phyloP scores from a whole-genome alignment of 2,888 invertebrate species.

The Drosophila dives region DNA sequence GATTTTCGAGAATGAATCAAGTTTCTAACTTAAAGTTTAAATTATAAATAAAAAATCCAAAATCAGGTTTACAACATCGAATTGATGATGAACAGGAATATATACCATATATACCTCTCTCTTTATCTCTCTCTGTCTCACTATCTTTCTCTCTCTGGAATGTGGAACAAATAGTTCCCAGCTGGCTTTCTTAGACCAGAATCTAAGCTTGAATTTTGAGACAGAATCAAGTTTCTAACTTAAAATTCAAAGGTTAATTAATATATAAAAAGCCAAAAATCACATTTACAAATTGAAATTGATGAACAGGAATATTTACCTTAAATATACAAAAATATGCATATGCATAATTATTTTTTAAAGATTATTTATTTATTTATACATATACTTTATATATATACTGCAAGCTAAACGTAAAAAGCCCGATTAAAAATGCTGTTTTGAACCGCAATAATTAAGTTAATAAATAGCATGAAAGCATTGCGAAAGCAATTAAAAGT shows the following conservation, averaged over 20 bases:
- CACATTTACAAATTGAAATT: background rate
- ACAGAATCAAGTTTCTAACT: background rate
- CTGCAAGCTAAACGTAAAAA: too few species aligned
- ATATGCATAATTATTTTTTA: background rate
- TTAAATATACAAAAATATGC: background rate
- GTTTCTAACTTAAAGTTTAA: too few species aligned
- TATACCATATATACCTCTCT: background rate
- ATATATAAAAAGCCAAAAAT: background rate
- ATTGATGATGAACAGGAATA: too few species aligned
- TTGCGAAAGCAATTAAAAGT: slow-evolving; percentile 27
- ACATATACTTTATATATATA: too few species aligned
- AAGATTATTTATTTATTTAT: background rate
- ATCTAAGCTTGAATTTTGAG: background rate
- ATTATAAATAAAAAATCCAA: too few species aligned
- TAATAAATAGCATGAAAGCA: background rate
- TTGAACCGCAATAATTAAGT: background rate
- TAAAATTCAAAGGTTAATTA: background rate
- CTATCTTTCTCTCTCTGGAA: background rate
- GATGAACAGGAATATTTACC: background rate
- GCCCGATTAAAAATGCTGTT: background rate
- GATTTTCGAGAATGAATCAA: too few species aligned
- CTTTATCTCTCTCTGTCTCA: too few species aligned
- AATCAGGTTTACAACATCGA: too few species aligned
- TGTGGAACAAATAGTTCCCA: background rate
- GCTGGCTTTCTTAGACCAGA: background rate